Evolutionary conservation across 1,140 invertebrate species (phyloP).

Genomic region (Drosophila navojoa): DNA sequence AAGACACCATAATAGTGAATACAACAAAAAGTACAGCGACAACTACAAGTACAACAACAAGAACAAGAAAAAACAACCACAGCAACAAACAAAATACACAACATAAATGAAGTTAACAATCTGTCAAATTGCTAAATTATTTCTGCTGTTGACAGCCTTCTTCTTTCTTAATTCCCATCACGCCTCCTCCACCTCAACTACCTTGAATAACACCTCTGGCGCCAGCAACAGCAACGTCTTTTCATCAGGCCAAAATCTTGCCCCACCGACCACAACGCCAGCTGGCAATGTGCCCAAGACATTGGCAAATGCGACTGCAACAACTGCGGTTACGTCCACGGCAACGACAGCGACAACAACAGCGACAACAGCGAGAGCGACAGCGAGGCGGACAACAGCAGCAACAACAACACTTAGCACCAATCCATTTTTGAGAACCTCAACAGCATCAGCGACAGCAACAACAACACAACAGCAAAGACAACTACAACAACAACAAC

Average conservation of each 20-base stretch:
- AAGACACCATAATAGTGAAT: slow-evolving; percentile 21
- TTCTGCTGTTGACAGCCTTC: slow-evolving; percentile 83
- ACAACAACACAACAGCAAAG: slow-evolving; percentile 16
- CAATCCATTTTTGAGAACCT: slow-evolving; percentile 70
- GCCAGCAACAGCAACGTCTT: slow-evolving; percentile 1
- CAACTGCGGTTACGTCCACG: slow-evolving; percentile 33
- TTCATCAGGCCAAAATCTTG: slow-evolving; percentile 15
- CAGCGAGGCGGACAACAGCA: slow-evolving; percentile 22
- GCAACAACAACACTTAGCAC: slow-evolving; percentile 38
- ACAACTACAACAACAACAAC: slow-evolving; percentile 6
- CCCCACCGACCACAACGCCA: slow-evolving; percentile 32
- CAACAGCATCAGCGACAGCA: slow-evolving; percentile 19
- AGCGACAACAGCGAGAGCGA: slow-evolving; percentile 14
- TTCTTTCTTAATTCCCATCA: slow-evolving; percentile 75
- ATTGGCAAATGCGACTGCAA: slow-evolving; percentile 39
- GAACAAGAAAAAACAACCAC: slow-evolving; percentile 26
- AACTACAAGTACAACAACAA: slow-evolving; percentile 20
- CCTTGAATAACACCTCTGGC: background rate
- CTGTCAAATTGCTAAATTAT: slow-evolving; percentile 83
- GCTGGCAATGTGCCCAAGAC: slow-evolving; percentile 11
- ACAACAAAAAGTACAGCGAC: slow-evolving; percentile 20
- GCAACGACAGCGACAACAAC: slow-evolving; percentile 30
- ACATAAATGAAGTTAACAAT: slow-evolving; percentile 84
- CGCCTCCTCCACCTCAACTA: slow-evolving; percentile 34
- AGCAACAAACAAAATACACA: slow-evolving; percentile 66